These are phyloP conservation scores for Trematomus bernacchii DNA, from an alignment of 2,797 vertebrate species.

Conservation along the genomic window DNA sequence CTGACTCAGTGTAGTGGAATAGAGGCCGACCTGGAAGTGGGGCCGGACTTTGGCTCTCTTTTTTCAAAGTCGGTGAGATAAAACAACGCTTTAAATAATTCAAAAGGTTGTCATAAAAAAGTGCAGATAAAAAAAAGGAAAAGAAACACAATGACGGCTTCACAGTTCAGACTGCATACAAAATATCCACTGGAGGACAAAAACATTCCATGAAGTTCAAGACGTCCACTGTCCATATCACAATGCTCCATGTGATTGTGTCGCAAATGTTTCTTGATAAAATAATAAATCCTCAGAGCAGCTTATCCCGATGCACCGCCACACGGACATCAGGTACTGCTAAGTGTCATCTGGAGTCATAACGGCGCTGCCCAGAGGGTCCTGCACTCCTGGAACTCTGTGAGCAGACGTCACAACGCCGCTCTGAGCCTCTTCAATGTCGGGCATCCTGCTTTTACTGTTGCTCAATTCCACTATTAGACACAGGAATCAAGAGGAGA, in stretches of 20 bases:
- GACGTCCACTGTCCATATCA: slow-evolving; percentile 4
- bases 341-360: slow-evolving; percentile 55
- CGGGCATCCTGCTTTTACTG: slow-evolving; percentile 44
- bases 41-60: slow-evolving; percentile 3
- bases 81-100: slow-evolving; percentile 55
- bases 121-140: slow-evolving; percentile 14
- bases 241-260: neutral
- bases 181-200: slow-evolving; percentile 12
- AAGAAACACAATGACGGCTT: slow-evolving; percentile 8
- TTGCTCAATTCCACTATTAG: slow-evolving; percentile 63
- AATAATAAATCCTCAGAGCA: slow-evolving; percentile 25
- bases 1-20: neutral
- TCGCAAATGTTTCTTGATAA: slow-evolving; percentile 18
- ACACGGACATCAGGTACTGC: slow-evolving; percentile 26
- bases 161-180: slow-evolving; percentile 28
- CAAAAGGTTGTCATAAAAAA: slow-evolving; percentile 31
- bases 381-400: slow-evolving; percentile 64
- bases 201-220: neutral
- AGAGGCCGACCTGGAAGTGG: neutral
- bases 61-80: slow-evolving; percentile 16
- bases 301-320: slow-evolving; percentile 5
- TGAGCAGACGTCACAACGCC: slow-evolving; percentile 49
- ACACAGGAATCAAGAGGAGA: slow-evolving; percentile 8
- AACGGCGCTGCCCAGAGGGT: slow-evolving; percentile 79
- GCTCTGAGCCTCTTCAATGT: slow-evolving; percentile 29